Percentiles rank a stretch among this genome's conserved stretches.
phyloP scores from a whole-genome alignment of 2,113 vertebrate species.

The Anarrhichthys ocellatus region DNA sequence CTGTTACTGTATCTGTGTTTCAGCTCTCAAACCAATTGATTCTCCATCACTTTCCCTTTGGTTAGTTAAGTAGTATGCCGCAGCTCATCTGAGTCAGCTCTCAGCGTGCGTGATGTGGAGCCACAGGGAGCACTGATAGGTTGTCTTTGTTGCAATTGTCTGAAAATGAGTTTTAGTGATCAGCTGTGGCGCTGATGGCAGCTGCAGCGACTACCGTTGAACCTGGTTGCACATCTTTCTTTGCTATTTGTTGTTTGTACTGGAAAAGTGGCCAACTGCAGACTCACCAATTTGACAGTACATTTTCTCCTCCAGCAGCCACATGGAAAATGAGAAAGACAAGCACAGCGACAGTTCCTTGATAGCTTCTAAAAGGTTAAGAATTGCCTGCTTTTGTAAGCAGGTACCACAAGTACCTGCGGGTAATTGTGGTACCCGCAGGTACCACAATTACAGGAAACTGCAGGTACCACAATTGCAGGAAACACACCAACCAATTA shows the following conservation, averaged over 20 bases:
- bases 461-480: too few species aligned
- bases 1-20: not conserved
- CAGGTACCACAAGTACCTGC: too few species aligned
- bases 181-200: slow-evolving; percentile 25
- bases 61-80: slow-evolving; percentile 6
- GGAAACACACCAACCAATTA: too few species aligned
- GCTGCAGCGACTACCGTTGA: slow-evolving; percentile 7
- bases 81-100: slow-evolving; percentile 16
- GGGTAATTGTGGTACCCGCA: not conserved
- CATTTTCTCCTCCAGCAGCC: slow-evolving; percentile 22
- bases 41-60: slow-evolving; percentile 12
- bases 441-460: too few species aligned
- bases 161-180: slow-evolving; percentile 14
- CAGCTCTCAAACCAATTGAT: not conserved
- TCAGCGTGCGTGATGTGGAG: not conserved
- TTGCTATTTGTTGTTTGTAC: slow-evolving; percentile 30
- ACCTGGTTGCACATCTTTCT: slow-evolving; percentile 25
- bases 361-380: not conserved
- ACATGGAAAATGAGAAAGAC: slow-evolving; percentile 26
- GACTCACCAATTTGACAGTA: slow-evolving; percentile 11
- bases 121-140: not conserved
- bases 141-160: not conserved
- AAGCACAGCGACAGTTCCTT: not conserved
- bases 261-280: slow-evolving; percentile 19
- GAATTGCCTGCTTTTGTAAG: not conserved